Evolutionary conservation across 2,888 invertebrate genomes (phyloP), one percentile per base, ranked within the genome.

Genomic region (Laspeyria flexula): DNA sequence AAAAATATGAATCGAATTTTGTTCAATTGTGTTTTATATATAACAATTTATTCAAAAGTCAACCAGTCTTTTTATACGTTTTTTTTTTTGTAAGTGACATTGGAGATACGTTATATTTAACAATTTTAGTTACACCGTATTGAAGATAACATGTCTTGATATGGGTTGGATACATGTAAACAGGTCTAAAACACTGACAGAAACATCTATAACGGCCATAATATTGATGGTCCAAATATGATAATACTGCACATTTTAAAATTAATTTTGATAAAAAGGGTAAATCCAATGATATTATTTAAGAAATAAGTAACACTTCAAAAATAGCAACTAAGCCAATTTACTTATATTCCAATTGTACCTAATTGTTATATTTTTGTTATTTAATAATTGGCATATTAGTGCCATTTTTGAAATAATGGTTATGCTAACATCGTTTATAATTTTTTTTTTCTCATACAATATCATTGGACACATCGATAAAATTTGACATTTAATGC

Each of bases 401-500:
- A 21, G 21, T 21, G 21, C 21, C 21, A 21, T 21, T 21, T 21
- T 5, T 21, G n/a, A 21, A 21, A 5, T 21, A 21, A 21, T 21
- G 21, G 21, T 21, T 21, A 21, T n/a, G n/a, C n/a, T n/a, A n/a
- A n/a, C n/a, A n/a, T 3, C 5, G 21, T 21, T 3, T 5, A 5
- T 21, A 21, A 21, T 5, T 21, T 21, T 3, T 21, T 25, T 25
- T 25, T 25, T 7, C 25, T 25, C 3, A 6, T 25, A 25, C 7
- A 25, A 25, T 25, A 25, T 25, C 25, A 7, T 25, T 25, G 25
- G 25, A 7, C 3, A 25, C 3, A 25, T 77, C 59, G 72, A 72
- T 75, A 72, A 65, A 67, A 69, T 62, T 67, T 55, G 90, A 91
- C 91, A 90, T 91, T 87, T 84, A 49, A 91, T 91, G 90, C 81